phyloP scores from a whole-genome alignment of 2,797 vertebrate species.

The Rhyacichthys aspro region DNA sequence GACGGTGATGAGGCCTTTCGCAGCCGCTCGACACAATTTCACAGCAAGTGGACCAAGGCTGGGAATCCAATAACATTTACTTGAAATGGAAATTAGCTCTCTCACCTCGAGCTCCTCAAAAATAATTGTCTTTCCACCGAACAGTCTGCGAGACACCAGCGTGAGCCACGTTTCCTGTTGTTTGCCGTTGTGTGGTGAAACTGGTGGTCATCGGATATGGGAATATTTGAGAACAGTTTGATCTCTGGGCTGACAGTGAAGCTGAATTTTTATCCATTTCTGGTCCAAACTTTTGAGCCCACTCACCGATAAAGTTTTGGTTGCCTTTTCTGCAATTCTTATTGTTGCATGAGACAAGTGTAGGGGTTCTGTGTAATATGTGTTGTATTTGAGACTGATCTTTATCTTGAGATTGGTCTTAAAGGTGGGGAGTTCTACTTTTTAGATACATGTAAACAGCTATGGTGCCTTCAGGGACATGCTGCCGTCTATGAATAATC shows the following conservation, averaged over 20 bases:
- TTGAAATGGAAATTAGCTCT: constrained; percentile 63
- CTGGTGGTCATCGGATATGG: constrained; percentile 31
- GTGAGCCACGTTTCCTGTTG: constrained; percentile 47
- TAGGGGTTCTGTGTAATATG: no score
- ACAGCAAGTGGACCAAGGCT: constrained; percentile 27
- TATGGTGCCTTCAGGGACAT: no score
- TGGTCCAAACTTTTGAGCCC: not conserved
- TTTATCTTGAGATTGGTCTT: no score
- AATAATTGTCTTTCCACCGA: constrained; percentile 44
- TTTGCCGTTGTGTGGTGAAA: constrained; percentile 46
- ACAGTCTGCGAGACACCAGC: constrained; percentile 37
- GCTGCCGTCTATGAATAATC: no score
- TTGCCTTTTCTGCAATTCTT: no score
- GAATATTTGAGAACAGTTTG: constrained; percentile 29
- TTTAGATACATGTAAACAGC: no score
- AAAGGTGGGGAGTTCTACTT: no score
- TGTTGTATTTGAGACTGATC: no score
- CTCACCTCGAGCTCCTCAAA: constrained; percentile 42
- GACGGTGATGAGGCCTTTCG: constrained; percentile 44
- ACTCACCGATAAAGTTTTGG: not conserved
- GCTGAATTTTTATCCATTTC: not conserved
- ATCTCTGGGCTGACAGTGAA: constrained; percentile 10
- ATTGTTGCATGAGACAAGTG: no score
- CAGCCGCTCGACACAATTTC: constrained; percentile 49
- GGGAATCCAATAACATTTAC: constrained; percentile 50